phyloP scores from a whole-genome alignment of 2,888 invertebrate genomes.

The Ceratothoa steindachneri region DNA sequence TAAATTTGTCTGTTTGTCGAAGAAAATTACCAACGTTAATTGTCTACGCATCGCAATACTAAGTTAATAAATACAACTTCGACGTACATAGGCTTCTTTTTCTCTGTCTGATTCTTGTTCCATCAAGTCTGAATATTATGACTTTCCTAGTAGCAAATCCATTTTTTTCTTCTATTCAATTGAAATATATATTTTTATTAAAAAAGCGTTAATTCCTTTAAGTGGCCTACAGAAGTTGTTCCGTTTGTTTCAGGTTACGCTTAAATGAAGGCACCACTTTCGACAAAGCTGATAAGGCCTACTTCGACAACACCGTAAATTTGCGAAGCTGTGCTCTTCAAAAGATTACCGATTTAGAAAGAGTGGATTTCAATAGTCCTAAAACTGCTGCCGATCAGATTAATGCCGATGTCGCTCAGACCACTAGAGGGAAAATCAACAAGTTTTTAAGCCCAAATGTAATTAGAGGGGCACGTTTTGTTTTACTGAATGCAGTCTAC shows the following conservation, averaged over 20 bases:
- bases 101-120: too few relatives aligned
- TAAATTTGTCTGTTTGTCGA: too few relatives aligned
- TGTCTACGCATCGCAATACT: too few relatives aligned
- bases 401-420: constrained; percentile 18
- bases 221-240: too few relatives aligned
- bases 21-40: too few relatives aligned
- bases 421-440: constrained; percentile 27
- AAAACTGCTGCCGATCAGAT: constrained; percentile 14
- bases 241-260: constrained; percentile 2
- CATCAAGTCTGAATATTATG: too few relatives aligned
- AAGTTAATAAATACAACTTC: too few relatives aligned
- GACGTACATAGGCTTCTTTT: too few relatives aligned
- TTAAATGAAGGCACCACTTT: background rate
- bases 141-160: too few relatives aligned
- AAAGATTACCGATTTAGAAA: background rate
- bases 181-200: too few relatives aligned
- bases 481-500: constrained; percentile 47
- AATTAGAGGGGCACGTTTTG: constrained; percentile 15
- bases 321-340: constrained; percentile 1
- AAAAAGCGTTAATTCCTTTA: too few relatives aligned
- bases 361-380: background rate
- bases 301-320: background rate
- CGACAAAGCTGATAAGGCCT: constrained; percentile 11
- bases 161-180: too few relatives aligned
- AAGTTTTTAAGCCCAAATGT: constrained; percentile 1